phyloP scores from a whole-genome alignment of 37 sponge, comb jelly and placozoan genomes.

The Hexactinellida sp. region DNA sequence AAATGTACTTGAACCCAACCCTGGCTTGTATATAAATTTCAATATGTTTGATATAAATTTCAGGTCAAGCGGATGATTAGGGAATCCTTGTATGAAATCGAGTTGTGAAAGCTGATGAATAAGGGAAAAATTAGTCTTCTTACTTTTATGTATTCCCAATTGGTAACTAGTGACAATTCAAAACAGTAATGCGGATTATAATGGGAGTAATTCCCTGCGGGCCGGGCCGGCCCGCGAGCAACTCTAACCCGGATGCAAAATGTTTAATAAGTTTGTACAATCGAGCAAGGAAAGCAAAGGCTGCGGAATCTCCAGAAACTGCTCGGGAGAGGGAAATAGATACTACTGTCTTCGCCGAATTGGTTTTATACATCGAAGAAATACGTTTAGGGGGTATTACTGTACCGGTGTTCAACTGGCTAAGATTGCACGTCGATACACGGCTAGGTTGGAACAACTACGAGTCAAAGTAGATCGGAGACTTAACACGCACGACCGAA shows the following conservation, averaged over 20 bases:
- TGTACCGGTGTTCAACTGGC: conserved; percentile 21
- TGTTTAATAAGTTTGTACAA: neutral
- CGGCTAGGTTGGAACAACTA: conserved; percentile 19
- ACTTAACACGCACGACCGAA: neutral
- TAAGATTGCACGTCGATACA: neutral
- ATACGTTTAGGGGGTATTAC: too few species aligned
- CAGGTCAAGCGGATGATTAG: too few species aligned
- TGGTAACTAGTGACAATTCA: too few species aligned
- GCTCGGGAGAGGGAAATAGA: neutral
- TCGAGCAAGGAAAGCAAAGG: neutral
- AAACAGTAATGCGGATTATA: too few species aligned
- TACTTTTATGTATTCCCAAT: too few species aligned
- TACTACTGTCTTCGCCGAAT: neutral
- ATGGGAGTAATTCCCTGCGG: neutral
- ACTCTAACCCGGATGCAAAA: neutral
- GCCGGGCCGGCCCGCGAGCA: neutral
- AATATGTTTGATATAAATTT: too few species aligned
- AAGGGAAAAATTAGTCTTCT: too few species aligned
- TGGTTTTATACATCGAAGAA: neutral
- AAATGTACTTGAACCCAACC: too few species aligned
- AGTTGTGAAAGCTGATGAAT: too few species aligned
- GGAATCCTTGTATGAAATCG: too few species aligned
- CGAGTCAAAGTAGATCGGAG: conserved; percentile 8
- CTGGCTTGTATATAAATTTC: too few species aligned
- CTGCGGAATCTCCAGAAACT: neutral